A percentile compares a stretch with the other conserved stretches of the same genome.
Conservation (phyloP, 1,140 invertebrate species). For the Drepana arcuata region DNA sequence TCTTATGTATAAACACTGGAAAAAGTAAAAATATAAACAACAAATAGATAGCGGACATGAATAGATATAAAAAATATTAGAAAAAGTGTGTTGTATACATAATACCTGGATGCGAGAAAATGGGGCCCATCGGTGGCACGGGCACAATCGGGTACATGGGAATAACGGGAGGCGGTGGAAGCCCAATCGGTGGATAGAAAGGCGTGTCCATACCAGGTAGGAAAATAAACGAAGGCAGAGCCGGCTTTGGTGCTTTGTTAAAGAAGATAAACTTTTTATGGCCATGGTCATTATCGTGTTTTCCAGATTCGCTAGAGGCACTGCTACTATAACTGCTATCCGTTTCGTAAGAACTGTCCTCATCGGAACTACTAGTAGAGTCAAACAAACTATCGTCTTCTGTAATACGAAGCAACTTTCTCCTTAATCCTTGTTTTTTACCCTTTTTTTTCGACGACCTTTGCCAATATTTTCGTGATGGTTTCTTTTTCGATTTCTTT, state of each 20-base stretch:
- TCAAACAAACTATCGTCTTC: conserved; percentile 53
- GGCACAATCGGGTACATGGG: conserved; percentile 56
- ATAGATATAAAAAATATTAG: too few relatives aligned
- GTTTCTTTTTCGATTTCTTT: conserved; percentile 20
- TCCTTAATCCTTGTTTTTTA: conserved; percentile 23
- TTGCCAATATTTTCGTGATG: conserved; percentile 17
- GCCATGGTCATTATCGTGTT: conserved; percentile 23
- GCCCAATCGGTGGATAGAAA: conserved; percentile 46
- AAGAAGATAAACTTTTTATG: conserved; percentile 49
- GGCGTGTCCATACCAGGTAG: conserved; percentile 47
- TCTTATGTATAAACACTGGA: too few relatives aligned
- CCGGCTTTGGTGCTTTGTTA: conserved; percentile 44
- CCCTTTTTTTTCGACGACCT: conserved; percentile 22
- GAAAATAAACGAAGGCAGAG: conserved; percentile 56
- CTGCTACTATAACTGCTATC: conserved; percentile 3
- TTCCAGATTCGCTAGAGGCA: conserved; percentile 6
- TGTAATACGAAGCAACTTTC: conserved; percentile 39
- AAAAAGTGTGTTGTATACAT: too few relatives aligned
- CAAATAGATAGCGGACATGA: too few relatives aligned
- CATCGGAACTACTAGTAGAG: conserved; percentile 17
- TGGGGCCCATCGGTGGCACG: conserved; percentile 33
- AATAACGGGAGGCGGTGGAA: conserved; percentile 38
- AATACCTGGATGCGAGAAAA: conserved; percentile 19
- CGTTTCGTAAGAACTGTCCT: conserved; percentile 13
- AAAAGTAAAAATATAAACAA: too few relatives aligned